These are phyloP conservation scores for Montipora cactus DNA, from an alignment of 64 coral and sea anemone species.

Conservation along the genomic window DNA sequence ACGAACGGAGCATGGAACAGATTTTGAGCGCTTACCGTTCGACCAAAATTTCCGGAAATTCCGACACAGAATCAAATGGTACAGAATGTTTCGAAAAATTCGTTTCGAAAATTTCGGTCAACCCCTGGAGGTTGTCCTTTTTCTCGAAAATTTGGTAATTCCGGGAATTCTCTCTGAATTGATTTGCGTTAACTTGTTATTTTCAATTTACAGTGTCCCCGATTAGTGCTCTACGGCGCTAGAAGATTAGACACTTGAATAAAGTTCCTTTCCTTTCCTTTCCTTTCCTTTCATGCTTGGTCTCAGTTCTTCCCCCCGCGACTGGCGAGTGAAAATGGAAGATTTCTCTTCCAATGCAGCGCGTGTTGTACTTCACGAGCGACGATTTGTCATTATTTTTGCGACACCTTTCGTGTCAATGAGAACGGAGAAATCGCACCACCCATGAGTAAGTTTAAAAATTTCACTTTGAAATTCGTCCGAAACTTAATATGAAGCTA, in stretches of 20 bases:
- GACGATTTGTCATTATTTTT: background rate
- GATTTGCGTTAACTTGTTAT: too few species aligned
- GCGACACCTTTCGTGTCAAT: background rate
- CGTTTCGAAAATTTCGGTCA: background rate
- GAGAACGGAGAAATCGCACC: background rate
- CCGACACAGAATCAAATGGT: too few species aligned
- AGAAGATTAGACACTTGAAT: too few species aligned
- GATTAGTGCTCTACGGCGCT: too few species aligned
- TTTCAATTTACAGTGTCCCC: too few species aligned
- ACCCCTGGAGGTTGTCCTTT: background rate
- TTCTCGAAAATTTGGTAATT: background rate
- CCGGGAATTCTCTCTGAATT: too few species aligned
- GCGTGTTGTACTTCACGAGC: background rate
- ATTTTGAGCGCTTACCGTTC: too few species aligned
- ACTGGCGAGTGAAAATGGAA: background rate
- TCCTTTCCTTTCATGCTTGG: too few species aligned
- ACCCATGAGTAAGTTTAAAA: background rate
- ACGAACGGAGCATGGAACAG: too few species aligned
- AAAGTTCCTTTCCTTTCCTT: too few species aligned
- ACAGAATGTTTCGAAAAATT: background rate
- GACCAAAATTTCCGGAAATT: too few species aligned
- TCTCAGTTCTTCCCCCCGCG: background rate
- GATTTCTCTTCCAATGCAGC: background rate
- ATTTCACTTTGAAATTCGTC: background rate
- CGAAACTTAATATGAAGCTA: too few species aligned